Evolutionary conservation across 1,140 invertebrate species (phyloP).

Genomic region (Lordiphosa mommai): DNA sequence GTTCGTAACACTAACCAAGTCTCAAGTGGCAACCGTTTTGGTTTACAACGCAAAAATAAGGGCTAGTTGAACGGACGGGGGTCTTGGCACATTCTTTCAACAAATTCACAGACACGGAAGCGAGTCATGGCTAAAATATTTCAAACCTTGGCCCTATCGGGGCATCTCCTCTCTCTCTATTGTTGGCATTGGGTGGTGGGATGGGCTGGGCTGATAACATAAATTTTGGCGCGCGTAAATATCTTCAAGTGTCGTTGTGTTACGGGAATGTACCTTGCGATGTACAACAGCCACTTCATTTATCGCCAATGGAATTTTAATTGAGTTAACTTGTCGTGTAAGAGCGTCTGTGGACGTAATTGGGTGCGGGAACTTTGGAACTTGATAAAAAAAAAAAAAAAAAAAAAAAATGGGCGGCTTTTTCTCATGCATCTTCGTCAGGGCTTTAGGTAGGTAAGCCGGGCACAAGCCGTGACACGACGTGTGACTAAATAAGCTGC

Average conservation of each 20-base stretch:
- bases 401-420: no score
- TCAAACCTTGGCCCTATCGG: slow-evolving; percentile 13
- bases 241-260: slow-evolving; percentile 1
- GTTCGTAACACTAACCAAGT: slow-evolving; percentile 15
- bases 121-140: slow-evolving; percentile 36
- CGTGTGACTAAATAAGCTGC: background rate
- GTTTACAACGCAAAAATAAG: slow-evolving; percentile 33
- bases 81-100: slow-evolving; percentile 32
- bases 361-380: slow-evolving; percentile 20
- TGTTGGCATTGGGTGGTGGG: no score
- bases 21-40: slow-evolving; percentile 39
- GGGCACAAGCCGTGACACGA: background rate
- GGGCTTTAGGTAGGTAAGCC: slow-evolving; percentile 1
- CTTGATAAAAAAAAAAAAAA: no score
- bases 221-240: no score
- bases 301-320: slow-evolving; percentile 57
- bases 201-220: no score
- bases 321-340: slow-evolving; percentile 53
- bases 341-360: slow-evolving; percentile 17
- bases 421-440: slow-evolving; percentile 32
- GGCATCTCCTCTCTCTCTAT: no score
- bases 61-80: slow-evolving; percentile 20
- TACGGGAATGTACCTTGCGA: slow-evolving; percentile 26
- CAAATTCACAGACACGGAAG: slow-evolving; percentile 33
- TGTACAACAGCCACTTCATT: slow-evolving; percentile 40